Conservation (phyloP, 2,888 invertebrate genomes). For the Drosophila kanekoi region DNA sequence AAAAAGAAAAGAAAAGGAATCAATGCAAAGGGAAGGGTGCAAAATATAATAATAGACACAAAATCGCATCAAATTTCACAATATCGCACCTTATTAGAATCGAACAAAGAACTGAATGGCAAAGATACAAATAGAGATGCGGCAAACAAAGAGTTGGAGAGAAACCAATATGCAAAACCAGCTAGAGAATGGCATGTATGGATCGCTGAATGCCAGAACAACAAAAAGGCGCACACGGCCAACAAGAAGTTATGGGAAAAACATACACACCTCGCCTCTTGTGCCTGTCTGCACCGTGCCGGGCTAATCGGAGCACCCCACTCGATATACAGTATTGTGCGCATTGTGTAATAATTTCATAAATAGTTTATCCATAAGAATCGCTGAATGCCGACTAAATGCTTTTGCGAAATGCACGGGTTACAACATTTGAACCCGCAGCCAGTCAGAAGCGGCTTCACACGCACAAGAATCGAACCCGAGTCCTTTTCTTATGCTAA, state of each 20-base stretch:
- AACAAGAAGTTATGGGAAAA: conserved; percentile 81
- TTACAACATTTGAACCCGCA: conserved; percentile 21
- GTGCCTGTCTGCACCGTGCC: conserved; percentile 20
- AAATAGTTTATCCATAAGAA: conserved; percentile 80
- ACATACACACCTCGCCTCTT: conserved; percentile 75
- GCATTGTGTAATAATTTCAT: conserved; percentile 80
- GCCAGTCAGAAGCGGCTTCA: conserved; percentile 36
- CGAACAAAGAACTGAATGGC: conserved; percentile 59
- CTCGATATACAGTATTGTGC: conserved; percentile 71
- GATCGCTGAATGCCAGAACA: conserved; percentile 28
- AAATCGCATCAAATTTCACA: conserved; percentile 82
- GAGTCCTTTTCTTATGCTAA: conserved; percentile 67
- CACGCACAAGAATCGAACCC: conserved; percentile 42
- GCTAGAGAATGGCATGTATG: conserved; percentile 26
- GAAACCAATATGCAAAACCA: conserved; percentile 59
- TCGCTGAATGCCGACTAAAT: conserved; percentile 76
- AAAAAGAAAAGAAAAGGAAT: conserved; percentile 1
- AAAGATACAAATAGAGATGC: conserved; percentile 43
- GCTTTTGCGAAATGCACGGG: conserved; percentile 40
- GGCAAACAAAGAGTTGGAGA: conserved; percentile 33
- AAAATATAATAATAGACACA: conserved; percentile 55
- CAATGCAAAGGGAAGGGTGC: conserved; percentile 55
- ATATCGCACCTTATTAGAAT: conserved; percentile 79
- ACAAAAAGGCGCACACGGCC: conserved; percentile 63
- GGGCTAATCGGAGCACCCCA: conserved; percentile 75